A percentile compares a stretch with the other conserved stretches of the same genome.
These are phyloP conservation scores for Augiades crinisus DNA, from an alignment of 2,888 invertebrate species.

Conservation along the genomic window DNA sequence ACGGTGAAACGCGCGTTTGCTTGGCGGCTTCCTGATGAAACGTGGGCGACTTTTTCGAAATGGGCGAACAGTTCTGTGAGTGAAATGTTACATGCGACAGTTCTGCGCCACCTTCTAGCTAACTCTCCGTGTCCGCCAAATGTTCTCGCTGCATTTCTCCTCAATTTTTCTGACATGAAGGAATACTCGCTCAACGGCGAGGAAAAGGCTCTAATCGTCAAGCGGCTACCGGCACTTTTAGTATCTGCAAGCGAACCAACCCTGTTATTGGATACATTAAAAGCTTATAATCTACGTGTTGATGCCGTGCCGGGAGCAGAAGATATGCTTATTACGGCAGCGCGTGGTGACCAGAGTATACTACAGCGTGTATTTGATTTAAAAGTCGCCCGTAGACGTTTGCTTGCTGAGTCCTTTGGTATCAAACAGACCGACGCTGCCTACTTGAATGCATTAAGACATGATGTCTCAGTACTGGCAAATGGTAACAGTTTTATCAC, in stretches of 20 bases:
- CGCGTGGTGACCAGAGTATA: conserved; percentile 37
- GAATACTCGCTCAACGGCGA: conserved; percentile 44
- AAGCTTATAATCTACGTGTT: conserved; percentile 40
- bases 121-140: conserved; percentile 31
- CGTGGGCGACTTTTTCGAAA: conserved; percentile 52
- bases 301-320: conserved; percentile 38
- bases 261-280: conserved; percentile 43
- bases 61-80: conserved; percentile 47
- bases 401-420: conserved; percentile 46
- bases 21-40: conserved; percentile 51
- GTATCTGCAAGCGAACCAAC: conserved; percentile 34
- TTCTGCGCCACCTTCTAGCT: conserved; percentile 48
- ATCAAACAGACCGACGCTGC: conserved; percentile 46
- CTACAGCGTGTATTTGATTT: conserved; percentile 42
- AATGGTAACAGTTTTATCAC: conserved; percentile 37
- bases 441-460: conserved; percentile 53
- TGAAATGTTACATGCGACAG: conserved; percentile 58
- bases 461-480: conserved; percentile 43
- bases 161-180: conserved; percentile 44
- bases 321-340: conserved; percentile 37
- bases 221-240: conserved; percentile 38
- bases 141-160: conserved; percentile 42
- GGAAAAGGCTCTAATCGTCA: conserved; percentile 41
- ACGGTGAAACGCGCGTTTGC: conserved; percentile 52
- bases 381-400: conserved; percentile 46